Percentiles rank a stretch among this genome's conserved stretches.
Evolutionary conservation across 2,113 vertebrate species (phyloP).

Genomic region (Mungos mungo): DNA sequence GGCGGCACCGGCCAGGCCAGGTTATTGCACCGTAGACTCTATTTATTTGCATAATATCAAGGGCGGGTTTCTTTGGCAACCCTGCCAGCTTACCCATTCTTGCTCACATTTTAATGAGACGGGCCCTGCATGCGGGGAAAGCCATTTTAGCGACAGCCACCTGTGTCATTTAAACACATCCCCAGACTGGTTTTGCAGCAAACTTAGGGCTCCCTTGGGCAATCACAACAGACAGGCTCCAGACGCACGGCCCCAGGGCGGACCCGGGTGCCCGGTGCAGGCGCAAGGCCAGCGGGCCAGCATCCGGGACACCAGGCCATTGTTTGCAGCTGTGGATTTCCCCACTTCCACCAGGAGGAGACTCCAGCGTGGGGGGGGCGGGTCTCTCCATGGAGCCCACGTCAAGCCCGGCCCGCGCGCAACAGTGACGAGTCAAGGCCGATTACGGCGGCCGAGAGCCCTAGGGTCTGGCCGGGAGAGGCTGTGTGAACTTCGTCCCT

Average conservation of each 20-base stretch:
- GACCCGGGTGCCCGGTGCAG: accelerated
- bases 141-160: background rate
- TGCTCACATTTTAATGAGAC: slow-evolving; percentile 8
- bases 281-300: accelerated
- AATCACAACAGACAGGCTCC: background rate
- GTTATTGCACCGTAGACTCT: background rate
- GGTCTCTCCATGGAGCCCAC: slow-evolving; percentile 63
- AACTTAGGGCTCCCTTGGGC: background rate
- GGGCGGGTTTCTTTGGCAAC: slow-evolving; percentile 52
- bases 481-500: slow-evolving; percentile 85
- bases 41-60: slow-evolving; percentile 49
- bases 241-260: accelerated
- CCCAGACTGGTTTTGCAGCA: background rate
- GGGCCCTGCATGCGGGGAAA: background rate
- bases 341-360: background rate
- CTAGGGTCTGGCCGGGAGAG: slow-evolving; percentile 72
- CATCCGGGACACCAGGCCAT: background rate
- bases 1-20: background rate
- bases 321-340: background rate
- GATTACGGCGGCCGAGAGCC: slow-evolving; percentile 68
- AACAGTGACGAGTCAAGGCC: slow-evolving; percentile 72
- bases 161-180: slow-evolving; percentile 16
- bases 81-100: background rate
- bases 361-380: accelerated
- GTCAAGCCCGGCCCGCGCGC: slow-evolving; percentile 70